A percentile compares a stretch with the other conserved stretches of the same genome.
Conservation (phyloP, 2,113 vertebrate genomes). For the Calidris pugnax region DNA sequence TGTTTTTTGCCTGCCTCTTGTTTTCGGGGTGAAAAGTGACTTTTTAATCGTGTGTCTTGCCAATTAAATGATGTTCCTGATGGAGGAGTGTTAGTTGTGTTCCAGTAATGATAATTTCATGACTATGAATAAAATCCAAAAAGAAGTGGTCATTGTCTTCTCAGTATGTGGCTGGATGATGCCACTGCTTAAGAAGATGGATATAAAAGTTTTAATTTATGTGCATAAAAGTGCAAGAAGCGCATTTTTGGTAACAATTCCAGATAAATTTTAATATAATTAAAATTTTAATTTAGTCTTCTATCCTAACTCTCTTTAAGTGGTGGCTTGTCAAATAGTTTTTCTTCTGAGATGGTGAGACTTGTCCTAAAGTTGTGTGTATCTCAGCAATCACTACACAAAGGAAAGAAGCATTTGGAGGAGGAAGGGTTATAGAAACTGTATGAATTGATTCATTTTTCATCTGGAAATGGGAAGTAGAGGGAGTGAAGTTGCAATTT, state of each 20-base stretch:
- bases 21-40: background rate
- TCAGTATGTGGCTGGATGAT: rapidly evolving
- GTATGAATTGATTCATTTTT: rapidly evolving
- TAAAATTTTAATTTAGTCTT: background rate
- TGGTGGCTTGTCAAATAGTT: background rate
- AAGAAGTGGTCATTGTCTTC: background rate
- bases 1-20: background rate
- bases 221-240: background rate
- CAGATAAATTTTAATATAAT: background rate
- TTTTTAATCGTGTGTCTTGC: background rate
- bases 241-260: background rate
- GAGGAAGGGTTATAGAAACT: background rate
- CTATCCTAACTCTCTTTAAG: background rate
- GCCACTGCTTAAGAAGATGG: rapidly evolving
- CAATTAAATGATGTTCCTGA: background rate
- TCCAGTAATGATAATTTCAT: background rate
- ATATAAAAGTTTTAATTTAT: background rate
- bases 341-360: background rate
- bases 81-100: background rate
- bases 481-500: background rate
- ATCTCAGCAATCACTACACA: background rate
- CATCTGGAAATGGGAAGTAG: background rate
- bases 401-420: background rate
- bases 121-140: background rate
- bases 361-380: background rate